These are phyloP conservation scores for Pedionomus torquatus DNA, from an alignment of 2,113 vertebrate species.

Conservation along the genomic window DNA sequence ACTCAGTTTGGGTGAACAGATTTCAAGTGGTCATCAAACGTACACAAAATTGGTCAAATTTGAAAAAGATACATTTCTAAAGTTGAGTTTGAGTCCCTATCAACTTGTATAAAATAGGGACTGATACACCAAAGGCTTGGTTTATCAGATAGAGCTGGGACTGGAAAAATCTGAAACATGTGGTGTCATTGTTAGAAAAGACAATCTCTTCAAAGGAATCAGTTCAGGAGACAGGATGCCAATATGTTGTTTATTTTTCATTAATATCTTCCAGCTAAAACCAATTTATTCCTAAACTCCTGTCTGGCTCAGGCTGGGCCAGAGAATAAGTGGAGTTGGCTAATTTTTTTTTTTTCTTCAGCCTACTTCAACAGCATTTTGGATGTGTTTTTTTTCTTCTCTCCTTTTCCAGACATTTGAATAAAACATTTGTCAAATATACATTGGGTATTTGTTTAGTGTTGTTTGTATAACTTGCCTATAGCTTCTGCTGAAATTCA, in stretches of 20 bases:
- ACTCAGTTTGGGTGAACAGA: not conserved
- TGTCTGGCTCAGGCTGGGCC: not conserved
- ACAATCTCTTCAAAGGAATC: not conserved
- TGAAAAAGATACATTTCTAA: not conserved
- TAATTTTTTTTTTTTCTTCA: not conserved
- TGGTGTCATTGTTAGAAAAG: not conserved
- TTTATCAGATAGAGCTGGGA: not conserved
- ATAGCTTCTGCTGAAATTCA: not conserved
- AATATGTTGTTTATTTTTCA: not conserved
- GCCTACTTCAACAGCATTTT: not conserved
- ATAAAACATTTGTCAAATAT: not conserved
- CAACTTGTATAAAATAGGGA: not conserved
- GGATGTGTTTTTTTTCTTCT: not conserved
- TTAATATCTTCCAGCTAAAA: not conserved
- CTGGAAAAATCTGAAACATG: not conserved
- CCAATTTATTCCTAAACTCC: not conserved
- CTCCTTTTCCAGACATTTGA: not conserved
- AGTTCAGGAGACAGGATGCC: not conserved
- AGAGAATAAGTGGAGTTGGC: not conserved
- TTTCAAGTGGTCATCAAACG: not conserved
- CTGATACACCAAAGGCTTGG: not conserved
- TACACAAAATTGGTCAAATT: fast-evolving
- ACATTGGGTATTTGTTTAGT: not conserved
- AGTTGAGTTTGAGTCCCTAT: not conserved
- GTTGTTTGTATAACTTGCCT: not conserved